Percentiles rank a stretch among this genome's conserved stretches.
Conservation (phyloP, 2,888 invertebrate species). For the Epinotia nisella region DNA sequence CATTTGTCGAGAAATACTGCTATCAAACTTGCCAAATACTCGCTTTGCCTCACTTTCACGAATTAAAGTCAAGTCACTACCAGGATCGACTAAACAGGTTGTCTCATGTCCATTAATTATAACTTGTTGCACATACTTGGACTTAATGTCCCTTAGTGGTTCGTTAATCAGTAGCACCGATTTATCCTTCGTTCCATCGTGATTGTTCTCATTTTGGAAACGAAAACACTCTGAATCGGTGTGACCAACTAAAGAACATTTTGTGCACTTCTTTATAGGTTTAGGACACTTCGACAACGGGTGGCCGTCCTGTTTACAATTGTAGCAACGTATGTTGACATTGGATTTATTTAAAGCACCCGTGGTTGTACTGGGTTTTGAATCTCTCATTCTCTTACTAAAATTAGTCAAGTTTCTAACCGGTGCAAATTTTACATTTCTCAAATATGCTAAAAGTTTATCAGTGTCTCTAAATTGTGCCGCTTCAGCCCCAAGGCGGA, state of each 20-base stretch:
- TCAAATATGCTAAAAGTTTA: too few species aligned
- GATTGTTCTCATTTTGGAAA: too few species aligned
- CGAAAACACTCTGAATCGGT: conserved; percentile 17
- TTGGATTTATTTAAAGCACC: not conserved
- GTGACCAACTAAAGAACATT: conserved; percentile 18
- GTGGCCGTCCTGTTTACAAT: too few species aligned
- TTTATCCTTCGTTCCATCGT: conserved; percentile 2
- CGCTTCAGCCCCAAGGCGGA: too few species aligned
- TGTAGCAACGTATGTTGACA: conserved; percentile 23
- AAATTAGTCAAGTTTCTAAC: too few species aligned
- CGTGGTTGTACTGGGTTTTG: too few species aligned
- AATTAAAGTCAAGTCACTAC: conserved; percentile 35
- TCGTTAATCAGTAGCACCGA: conserved; percentile 4
- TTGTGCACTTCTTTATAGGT: conserved; percentile 21
- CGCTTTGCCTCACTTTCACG: not conserved
- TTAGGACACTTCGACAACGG: conserved; percentile 33
- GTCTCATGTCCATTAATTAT: not conserved
- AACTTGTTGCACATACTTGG: conserved; percentile 37
- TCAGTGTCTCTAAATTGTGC: too few species aligned
- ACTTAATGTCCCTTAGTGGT: not conserved
- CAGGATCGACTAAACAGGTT: conserved; percentile 25
- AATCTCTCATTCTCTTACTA: too few species aligned
- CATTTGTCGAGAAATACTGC: not conserved
- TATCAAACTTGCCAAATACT: conserved; percentile 2
- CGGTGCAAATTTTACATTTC: too few species aligned